Evolutionary conservation across 2,888 invertebrate species (phyloP).

Genomic region (Clunio marinus): DNA sequence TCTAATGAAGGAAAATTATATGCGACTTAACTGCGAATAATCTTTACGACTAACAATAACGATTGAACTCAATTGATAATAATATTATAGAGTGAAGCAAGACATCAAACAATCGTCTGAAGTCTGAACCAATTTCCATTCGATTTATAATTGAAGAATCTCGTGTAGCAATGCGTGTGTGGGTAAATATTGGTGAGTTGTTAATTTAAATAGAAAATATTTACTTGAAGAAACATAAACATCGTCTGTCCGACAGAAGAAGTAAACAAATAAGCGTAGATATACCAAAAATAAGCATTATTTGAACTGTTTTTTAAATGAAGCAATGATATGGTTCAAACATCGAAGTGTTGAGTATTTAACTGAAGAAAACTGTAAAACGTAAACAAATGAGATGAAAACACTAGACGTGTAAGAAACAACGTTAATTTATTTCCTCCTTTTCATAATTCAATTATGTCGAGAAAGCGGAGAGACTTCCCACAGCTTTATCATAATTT

Average conservation of each 20-base stretch:
- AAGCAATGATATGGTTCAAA: background rate
- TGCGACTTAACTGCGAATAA: background rate
- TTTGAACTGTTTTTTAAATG: background rate
- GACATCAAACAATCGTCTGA: slow-evolving; percentile 4
- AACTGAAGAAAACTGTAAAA: background rate
- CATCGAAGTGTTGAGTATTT: background rate
- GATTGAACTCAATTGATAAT: too few species aligned
- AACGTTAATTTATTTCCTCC: background rate
- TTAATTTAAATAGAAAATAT: slow-evolving; percentile 34
- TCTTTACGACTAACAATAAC: too few species aligned
- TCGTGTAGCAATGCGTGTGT: background rate
- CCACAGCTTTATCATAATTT: background rate
- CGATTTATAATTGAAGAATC: slow-evolving; percentile 4
- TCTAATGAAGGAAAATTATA: slow-evolving; percentile 3
- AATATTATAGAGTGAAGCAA: too few species aligned
- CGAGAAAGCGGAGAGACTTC: slow-evolving; percentile 5
- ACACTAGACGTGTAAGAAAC: background rate
- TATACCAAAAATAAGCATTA: slow-evolving; percentile 1
- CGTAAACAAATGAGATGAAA: background rate
- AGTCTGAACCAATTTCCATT: background rate
- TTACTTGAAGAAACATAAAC: slow-evolving; percentile 22
- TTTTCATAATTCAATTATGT: slow-evolving; percentile 20
- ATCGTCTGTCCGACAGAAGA: background rate
- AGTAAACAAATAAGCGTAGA: slow-evolving; percentile 2
- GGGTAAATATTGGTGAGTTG: background rate